Conservation (phyloP, 1,140 invertebrate genomes). For the Lineus longissimus region DNA sequence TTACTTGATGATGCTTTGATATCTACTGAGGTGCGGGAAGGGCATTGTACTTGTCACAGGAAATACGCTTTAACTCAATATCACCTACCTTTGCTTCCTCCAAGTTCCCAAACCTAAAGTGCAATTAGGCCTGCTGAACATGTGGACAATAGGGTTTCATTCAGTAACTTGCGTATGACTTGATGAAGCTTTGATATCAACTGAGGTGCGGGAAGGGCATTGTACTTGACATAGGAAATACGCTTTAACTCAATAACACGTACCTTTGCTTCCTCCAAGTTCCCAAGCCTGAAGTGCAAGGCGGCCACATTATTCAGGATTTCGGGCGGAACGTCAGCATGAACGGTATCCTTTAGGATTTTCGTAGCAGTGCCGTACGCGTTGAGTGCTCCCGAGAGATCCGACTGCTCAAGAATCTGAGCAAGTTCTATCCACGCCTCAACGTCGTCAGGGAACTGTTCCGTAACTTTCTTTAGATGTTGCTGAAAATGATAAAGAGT, state of each 20-base stretch:
- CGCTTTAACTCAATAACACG: neutral
- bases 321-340: conserved; percentile 93
- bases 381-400: conserved; percentile 70
- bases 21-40: too few species aligned
- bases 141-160: too few species aligned
- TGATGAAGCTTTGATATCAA: too few species aligned
- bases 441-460: conserved; percentile 96
- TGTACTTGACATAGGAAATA: conserved; percentile 1
- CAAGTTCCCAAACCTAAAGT: conserved; percentile 65
- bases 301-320: conserved; percentile 97
- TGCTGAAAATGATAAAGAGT: conserved; percentile 45
- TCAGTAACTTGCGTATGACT: too few species aligned
- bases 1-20: too few species aligned
- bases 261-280: conserved; percentile 55
- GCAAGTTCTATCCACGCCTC: conserved; percentile 99
- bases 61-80: too few species aligned
- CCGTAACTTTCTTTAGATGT: conserved; percentile 71
- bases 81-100: conserved; percentile 52
- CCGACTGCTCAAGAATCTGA: conserved; percentile 94
- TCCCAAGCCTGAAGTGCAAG: conserved; percentile 70
- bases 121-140: conserved; percentile 83
- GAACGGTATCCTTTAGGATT: conserved; percentile 88
- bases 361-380: conserved; percentile 92
- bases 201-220: too few species aligned
- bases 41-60: too few species aligned